These are phyloP conservation scores for Potamarius usumacintae DNA, from an alignment of 2,113 vertebrate species.

Conservation along the genomic window DNA sequence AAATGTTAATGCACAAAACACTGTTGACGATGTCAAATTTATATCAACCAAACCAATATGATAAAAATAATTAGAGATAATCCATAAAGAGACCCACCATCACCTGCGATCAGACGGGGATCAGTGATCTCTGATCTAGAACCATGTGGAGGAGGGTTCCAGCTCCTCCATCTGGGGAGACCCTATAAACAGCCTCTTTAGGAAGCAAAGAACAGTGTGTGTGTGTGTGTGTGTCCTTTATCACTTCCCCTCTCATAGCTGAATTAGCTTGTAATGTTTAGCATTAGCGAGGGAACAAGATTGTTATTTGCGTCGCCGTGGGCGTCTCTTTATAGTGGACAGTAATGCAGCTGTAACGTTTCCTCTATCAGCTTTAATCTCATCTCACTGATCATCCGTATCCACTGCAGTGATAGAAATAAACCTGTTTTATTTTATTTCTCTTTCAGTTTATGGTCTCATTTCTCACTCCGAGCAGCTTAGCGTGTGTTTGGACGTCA, in stretches of 20 bases:
- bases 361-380: neutral
- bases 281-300: neutral
- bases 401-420: neutral
- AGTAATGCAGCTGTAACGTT: neutral
- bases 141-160: too few relatives aligned
- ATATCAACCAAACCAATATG: neutral
- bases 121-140: too few relatives aligned
- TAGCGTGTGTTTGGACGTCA: neutral
- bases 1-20: neutral
- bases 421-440: neutral
- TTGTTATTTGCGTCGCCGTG: neutral
- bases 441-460: neutral
- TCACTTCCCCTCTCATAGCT: neutral
- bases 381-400: neutral
- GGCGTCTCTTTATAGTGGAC: neutral
- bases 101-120: neutral
- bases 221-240: neutral
- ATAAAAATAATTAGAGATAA: neutral
- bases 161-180: too few relatives aligned
- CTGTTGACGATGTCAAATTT: neutral
- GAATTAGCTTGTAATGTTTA: conserved; percentile 14
- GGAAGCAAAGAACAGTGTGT: neutral
- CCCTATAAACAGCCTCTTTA: neutral
- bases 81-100: neutral
- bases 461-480: neutral